Conservation (phyloP, 1,140 invertebrate species). For the Drosophila gunungcola region DNA sequence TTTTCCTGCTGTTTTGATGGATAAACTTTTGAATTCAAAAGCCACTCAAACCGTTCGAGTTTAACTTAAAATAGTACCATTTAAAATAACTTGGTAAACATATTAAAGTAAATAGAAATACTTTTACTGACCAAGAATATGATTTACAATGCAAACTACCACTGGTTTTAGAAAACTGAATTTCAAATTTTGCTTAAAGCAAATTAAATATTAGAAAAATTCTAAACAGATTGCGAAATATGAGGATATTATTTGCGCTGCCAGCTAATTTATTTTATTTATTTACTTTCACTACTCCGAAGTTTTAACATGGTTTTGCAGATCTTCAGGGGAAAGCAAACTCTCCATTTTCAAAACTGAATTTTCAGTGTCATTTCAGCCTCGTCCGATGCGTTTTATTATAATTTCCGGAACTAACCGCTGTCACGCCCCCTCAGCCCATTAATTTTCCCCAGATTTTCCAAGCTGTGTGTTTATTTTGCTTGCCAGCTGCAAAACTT, state of each 20-base stretch:
- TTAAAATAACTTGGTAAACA: not conserved
- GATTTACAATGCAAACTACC: not conserved
- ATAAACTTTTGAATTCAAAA: too few relatives aligned
- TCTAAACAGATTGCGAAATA: not conserved
- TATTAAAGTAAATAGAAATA: not conserved
- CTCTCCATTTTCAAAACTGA: slow-evolving; percentile 55
- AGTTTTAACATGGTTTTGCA: not conserved
- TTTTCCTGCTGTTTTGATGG: not conserved
- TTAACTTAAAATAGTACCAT: too few relatives aligned
- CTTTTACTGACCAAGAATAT: not conserved
- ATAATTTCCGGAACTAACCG: slow-evolving; percentile 61
- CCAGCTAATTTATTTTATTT: too few relatives aligned
- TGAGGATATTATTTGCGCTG: not conserved
- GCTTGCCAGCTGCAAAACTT: slow-evolving; percentile 58
- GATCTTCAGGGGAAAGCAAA: slow-evolving; percentile 1
- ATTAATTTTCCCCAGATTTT: not conserved
- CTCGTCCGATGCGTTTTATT: slow-evolving; percentile 39
- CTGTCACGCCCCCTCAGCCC: slow-evolving; percentile 5
- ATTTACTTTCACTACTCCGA: not conserved
- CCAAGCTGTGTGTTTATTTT: slow-evolving; percentile 22
- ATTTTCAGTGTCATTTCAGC: slow-evolving; percentile 41
- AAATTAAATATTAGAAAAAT: not conserved
- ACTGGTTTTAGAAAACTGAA: not conserved
- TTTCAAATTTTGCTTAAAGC: not conserved
- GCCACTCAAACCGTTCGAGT: too few relatives aligned